These are phyloP conservation scores for Dryobotodes eremita DNA, from an alignment of 2,888 invertebrate genomes.

Conservation along the genomic window DNA sequence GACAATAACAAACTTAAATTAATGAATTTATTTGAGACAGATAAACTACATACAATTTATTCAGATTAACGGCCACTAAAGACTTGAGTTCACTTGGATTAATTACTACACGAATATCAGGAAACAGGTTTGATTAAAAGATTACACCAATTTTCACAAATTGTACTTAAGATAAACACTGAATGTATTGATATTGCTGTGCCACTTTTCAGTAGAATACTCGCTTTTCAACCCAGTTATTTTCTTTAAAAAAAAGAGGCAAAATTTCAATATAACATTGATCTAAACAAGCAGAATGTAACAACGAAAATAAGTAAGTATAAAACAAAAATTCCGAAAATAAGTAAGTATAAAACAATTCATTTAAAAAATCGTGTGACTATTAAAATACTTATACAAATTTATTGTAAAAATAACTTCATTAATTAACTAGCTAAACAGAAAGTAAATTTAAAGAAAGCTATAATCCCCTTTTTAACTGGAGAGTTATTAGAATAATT, in stretches of 20 bases:
- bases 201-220: slow-evolving; percentile 60
- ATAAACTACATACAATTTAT: slow-evolving; percentile 78
- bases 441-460: background rate
- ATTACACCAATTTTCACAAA: slow-evolving; percentile 72
- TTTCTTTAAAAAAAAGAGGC: slow-evolving; percentile 18
- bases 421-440: background rate
- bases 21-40: slow-evolving; percentile 86
- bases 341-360: slow-evolving; percentile 6
- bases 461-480: background rate
- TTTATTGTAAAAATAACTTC: slow-evolving; percentile 12
- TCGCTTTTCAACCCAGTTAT: slow-evolving; percentile 45
- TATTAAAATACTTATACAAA: slow-evolving; percentile 8
- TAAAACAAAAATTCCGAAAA: slow-evolving; percentile 10
- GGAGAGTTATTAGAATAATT: background rate
- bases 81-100: slow-evolving; percentile 74
- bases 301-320: slow-evolving; percentile 6
- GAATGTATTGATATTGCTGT: slow-evolving; percentile 63
- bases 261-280: background rate
- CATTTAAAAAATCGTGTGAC: slow-evolving; percentile 9
- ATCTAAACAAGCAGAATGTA: background rate
- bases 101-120: slow-evolving; percentile 75
- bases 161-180: slow-evolving; percentile 76
- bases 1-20: slow-evolving; percentile 90
- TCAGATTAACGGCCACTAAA: slow-evolving; percentile 80
- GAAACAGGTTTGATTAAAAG: slow-evolving; percentile 64